phyloP scores from a whole-genome alignment of 2,888 invertebrate species.

The Nephrotoma appendiculata region DNA sequence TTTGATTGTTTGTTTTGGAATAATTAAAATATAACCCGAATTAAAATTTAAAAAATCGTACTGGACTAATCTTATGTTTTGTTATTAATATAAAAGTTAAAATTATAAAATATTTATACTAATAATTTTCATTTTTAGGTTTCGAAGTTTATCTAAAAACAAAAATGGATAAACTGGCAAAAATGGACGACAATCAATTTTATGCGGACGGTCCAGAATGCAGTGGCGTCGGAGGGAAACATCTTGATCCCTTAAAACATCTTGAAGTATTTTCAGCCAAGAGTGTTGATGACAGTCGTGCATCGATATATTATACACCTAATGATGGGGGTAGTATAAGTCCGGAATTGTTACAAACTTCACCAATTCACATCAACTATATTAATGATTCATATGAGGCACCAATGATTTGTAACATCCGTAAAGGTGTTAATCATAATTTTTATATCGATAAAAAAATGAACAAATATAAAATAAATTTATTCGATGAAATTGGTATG shows the following conservation, averaged over 20 bases:
- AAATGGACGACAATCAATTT: conserved; percentile 14
- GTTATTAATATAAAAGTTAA: background rate
- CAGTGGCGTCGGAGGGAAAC: background rate
- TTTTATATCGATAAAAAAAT: conserved; percentile 1
- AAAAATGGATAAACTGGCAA: conserved; percentile 22
- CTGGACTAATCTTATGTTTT: background rate
- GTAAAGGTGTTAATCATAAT: background rate
- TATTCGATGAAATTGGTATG: background rate
- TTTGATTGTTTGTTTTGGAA: background rate
- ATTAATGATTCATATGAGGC: conserved; percentile 27
- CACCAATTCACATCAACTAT: conserved; percentile 38
- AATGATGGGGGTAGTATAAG: conserved; percentile 50
- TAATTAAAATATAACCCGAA: background rate
- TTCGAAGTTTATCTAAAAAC: conserved; percentile 31
- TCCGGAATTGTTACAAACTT: conserved; percentile 31
- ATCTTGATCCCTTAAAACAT: background rate
- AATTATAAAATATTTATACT: background rate
- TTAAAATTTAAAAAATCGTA: background rate
- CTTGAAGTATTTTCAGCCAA: conserved; percentile 15
- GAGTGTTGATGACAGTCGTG: conserved; percentile 39
- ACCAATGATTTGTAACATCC: conserved; percentile 8
- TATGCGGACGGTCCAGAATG: background rate
- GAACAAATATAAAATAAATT: background rate
- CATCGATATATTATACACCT: conserved; percentile 71
- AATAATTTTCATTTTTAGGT: conserved; percentile 18